Base-by-base conservation (phyloP, 2,113 vertebrate genomes). In the Rhadina sibilatrix region DNA sequence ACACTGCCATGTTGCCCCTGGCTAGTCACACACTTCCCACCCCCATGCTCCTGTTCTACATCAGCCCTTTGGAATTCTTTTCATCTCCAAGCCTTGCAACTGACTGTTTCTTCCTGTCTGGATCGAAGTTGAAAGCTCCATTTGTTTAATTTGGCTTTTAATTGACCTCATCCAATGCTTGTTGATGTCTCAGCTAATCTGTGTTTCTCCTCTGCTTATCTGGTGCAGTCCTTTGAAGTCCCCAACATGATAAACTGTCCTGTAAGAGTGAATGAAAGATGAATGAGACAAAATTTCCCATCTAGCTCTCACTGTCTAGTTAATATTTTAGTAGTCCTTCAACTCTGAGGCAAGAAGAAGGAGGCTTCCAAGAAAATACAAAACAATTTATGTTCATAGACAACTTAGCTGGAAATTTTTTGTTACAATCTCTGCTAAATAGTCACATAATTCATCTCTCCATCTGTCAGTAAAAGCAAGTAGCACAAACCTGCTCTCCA, bases 101-200 rank as follows among this genome's bases (percentile, higher is more conserved):
- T 63, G 2, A 92, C 72, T 90, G 47, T 23, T 50, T 84, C 79
- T 95, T 97, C 94, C 92, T 97, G 72, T 87, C 75, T 95, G 94
- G 97, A 94, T 92, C 1, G 5, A 22, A 94, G 71, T 59, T 95
- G 89, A 96, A 94, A 84, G 49, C 66, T 87, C 44, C 63, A 42
- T 83, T 95, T 97, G 84, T 97, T 97, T 97, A 93, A 93, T 97
- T 93, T 96, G 90, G 92, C 96, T 96, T 96, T 95, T 95, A 92
- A 83, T 88, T 93, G 76, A 60, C 71, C 52, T 85, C 66, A 68
- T 91, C 56, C 56, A 90, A 87, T 35, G 42, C 57, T 72, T 77
- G 47, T 56, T 82, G 93, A 94, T 87, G 82, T 79, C 86, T 93
- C 46, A 92, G 69, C 64, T 96, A 93, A 93, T 95, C 81, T 80